These are phyloP conservation scores for Nemapogon koenigi DNA, from an alignment of 2,888 invertebrate genomes.

Conservation along the genomic window DNA sequence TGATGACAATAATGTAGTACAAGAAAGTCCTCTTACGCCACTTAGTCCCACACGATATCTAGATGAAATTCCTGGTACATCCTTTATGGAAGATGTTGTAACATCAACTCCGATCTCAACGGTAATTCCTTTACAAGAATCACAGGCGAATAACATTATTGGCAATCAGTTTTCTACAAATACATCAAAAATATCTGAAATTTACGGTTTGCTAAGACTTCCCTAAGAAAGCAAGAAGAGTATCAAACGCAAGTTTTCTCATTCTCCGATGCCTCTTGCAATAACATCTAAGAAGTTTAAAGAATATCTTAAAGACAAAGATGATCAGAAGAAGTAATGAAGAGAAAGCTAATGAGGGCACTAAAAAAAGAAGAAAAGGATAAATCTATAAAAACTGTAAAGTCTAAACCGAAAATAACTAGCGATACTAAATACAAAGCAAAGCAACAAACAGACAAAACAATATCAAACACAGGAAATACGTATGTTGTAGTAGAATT, in stretches of 20 bases:
- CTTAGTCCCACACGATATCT: background rate
- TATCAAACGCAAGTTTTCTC: constrained; percentile 5
- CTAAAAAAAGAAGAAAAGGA: constrained; percentile 3
- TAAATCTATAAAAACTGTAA: constrained; percentile 2
- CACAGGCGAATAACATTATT: too few species aligned
- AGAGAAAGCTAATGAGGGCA: constrained; percentile 6
- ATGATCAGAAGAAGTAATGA: background rate
- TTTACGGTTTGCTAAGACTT: constrained; percentile 7
- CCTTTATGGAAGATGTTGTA: background rate
- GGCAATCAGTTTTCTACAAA: background rate
- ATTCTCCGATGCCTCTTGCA: constrained; percentile 8
- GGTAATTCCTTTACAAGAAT: constrained; percentile 8
- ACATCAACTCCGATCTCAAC: background rate
- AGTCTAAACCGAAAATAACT: background rate
- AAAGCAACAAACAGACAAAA: background rate
- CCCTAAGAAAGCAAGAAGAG: constrained; percentile 9
- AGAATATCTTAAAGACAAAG: constrained; percentile 9
- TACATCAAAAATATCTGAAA: constrained; percentile 1
- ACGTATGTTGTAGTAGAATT: constrained; percentile 9
- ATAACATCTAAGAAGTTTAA: constrained; percentile 10
- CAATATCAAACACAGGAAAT: constrained; percentile 6
- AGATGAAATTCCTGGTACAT: background rate
- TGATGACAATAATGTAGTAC: background rate
- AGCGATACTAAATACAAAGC: background rate
- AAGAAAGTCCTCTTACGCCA: background rate